phyloP scores from a whole-genome alignment of 2,113 vertebrate genomes.

The Myotis davidii region DNA sequence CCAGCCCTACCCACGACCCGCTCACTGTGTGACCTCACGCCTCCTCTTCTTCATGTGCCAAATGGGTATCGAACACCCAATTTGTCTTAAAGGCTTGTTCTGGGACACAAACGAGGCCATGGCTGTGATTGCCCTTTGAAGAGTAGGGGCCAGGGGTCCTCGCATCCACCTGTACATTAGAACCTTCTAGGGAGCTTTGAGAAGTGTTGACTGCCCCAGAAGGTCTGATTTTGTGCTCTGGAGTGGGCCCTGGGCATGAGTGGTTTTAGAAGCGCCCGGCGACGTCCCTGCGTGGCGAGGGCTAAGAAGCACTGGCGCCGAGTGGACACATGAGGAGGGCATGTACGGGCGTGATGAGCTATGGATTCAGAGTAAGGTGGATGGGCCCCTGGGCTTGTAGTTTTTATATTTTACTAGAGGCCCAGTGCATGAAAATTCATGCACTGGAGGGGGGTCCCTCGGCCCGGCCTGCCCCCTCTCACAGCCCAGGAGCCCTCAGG shows the following conservation, averaged over 20 bases:
- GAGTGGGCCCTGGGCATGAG: not conserved
- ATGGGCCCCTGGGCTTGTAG: not conserved
- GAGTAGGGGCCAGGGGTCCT: not conserved
- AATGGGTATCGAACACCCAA: accelerated
- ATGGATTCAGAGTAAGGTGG: accelerated
- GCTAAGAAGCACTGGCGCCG: accelerated
- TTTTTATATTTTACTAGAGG: not conserved
- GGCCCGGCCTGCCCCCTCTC: too few relatives aligned
- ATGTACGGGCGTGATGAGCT: accelerated
- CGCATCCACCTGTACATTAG: not conserved
- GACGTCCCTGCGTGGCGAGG: not conserved
- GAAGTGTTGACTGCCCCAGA: not conserved
- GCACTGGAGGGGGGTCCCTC: too few relatives aligned
- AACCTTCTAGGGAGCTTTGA: not conserved
- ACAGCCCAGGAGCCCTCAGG: too few relatives aligned
- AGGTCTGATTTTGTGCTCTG: not conserved
- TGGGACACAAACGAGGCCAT: accelerated
- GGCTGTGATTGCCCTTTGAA: not conserved
- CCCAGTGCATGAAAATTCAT: too few relatives aligned
- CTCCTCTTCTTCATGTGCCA: not conserved
- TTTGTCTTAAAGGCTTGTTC: not conserved
- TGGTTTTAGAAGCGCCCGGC: not conserved
- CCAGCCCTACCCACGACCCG: not conserved
- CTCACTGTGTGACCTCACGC: accelerated
- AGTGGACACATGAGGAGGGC: accelerated